Evolutionary conservation across 2,888 invertebrate genomes (phyloP), one percentile per base, ranked within the genome.

Genomic region (Drosophila nigritarsus): DNA sequence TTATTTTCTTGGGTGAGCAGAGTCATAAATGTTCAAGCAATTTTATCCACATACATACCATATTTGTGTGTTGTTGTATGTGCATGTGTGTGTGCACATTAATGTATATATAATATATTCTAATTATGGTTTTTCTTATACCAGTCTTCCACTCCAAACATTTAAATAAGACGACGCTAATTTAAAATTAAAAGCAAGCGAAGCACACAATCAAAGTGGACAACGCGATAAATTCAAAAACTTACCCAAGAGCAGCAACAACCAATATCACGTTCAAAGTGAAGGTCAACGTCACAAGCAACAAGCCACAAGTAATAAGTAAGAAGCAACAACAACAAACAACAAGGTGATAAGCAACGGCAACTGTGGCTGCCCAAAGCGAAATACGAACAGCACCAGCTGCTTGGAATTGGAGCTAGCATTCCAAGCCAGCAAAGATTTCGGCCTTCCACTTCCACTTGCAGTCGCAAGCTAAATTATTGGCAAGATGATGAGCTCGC

Each of bases 261-360:
- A 65, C 59, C 69, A 75, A 75, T 74, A 87, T 82, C 89, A 91
- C 87, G 84, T 88, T 89, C 90, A 89, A 90, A 91, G 91, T 91
- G 90, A 91, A 91, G 91, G 91, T 91, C 90, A 91, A 87, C 83
- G 78, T 61, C 80, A 80, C 78, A 70, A 66, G 67, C 70, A 66
- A 42, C 68, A 65, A 73, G 49, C 54, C 15, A 24, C 15, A 45
- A 45, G 45, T 45, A 45, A 45, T 13, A 20, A 20, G 45, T 13
- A 20, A 20, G 20, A 45, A 45, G 20, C 3, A 66, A 50, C 68
- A 65, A 62, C 59, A 73, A 61, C 50, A 73, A 56, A 59, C 58
- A 69, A 48, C 48, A 59, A 72, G 58, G 71, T 64, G 56, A 66
- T 55, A 80, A 72, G 58, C 76, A 78, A 73, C 88, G 70, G 65